Evolutionary conservation across 2,888 invertebrate species (phyloP).

Genomic region (Polia nebulosa): DNA sequence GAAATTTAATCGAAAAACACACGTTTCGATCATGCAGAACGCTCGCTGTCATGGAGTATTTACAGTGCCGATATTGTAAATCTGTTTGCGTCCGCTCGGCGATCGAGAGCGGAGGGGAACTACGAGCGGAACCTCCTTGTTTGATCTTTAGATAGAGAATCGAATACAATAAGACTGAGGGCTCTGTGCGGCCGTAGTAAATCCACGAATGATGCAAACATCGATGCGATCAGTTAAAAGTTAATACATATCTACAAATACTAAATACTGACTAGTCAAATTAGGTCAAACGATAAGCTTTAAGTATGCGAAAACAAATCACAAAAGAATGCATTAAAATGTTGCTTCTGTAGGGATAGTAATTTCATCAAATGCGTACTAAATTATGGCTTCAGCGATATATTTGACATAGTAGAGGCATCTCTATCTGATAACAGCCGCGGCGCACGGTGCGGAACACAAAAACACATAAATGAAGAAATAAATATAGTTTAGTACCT

Average conservation of each 20-base stretch:
- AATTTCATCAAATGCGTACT: slow-evolving; percentile 84
- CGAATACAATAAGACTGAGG: slow-evolving; percentile 37
- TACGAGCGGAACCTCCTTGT: slow-evolving; percentile 51
- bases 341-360: slow-evolving; percentile 83
- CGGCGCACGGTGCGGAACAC: slow-evolving; percentile 90
- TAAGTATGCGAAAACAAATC: slow-evolving; percentile 85
- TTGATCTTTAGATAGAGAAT: slow-evolving; percentile 36
- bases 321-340: slow-evolving; percentile 89
- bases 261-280: slow-evolving; percentile 77
- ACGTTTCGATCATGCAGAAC: slow-evolving; percentile 90
- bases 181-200: slow-evolving; percentile 37
- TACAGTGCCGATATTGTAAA: slow-evolving; percentile 79
- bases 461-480: slow-evolving; percentile 88
- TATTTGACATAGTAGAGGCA: slow-evolving; percentile 83
- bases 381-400: slow-evolving; percentile 83
- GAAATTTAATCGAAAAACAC: slow-evolving; percentile 90
- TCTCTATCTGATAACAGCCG: slow-evolving; percentile 85
- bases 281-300: slow-evolving; percentile 86
- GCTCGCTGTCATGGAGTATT: slow-evolving; percentile 87
- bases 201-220: slow-evolving; percentile 70
- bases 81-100: slow-evolving; percentile 56
- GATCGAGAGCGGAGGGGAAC: slow-evolving; percentile 47
- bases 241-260: slow-evolving; percentile 83
- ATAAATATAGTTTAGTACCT: slow-evolving; percentile 90
- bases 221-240: slow-evolving; percentile 83